Evolutionary conservation across 2,797 vertebrate genomes (phyloP).

Genomic region (Carduelis carduelis): DNA sequence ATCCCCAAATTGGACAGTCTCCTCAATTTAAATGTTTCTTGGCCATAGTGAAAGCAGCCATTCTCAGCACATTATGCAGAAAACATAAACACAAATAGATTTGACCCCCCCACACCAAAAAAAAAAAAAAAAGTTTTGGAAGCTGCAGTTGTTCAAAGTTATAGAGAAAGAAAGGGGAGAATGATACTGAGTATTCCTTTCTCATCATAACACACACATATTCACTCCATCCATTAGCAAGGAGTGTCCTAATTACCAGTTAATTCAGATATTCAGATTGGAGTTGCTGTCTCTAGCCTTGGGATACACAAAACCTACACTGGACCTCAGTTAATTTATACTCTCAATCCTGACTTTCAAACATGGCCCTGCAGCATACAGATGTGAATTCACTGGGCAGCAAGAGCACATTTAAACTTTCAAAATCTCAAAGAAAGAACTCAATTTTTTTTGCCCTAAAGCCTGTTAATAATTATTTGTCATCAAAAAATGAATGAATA

Average conservation of each 20-base stretch:
- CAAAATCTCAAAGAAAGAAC: neutral
- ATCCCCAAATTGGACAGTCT: neutral
- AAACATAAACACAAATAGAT: neutral
- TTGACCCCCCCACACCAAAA: neutral
- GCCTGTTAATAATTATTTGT: neutral
- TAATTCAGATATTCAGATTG: neutral
- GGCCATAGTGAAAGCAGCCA: neutral
- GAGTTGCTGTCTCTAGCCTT: neutral
- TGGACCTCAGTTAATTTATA: neutral
- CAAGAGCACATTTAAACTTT: neutral
- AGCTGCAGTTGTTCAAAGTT: neutral
- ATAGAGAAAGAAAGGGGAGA: neutral
- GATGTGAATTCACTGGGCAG: neutral
- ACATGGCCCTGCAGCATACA: neutral
- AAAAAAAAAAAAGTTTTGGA: neutral
- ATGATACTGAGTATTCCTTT: neutral
- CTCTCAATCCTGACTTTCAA: neutral
- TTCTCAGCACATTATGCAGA: neutral
- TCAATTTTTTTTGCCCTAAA: neutral
- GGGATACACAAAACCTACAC: neutral
- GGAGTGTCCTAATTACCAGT: neutral
- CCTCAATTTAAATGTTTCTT: neutral
- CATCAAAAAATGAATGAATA: neutral
- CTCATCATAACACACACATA: fast-evolving
- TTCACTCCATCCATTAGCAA: neutral